Evolutionary conservation across 1,140 invertebrate genomes (phyloP), one percentile per base, ranked within the genome.

Genomic region (Papilio machaon): DNA sequence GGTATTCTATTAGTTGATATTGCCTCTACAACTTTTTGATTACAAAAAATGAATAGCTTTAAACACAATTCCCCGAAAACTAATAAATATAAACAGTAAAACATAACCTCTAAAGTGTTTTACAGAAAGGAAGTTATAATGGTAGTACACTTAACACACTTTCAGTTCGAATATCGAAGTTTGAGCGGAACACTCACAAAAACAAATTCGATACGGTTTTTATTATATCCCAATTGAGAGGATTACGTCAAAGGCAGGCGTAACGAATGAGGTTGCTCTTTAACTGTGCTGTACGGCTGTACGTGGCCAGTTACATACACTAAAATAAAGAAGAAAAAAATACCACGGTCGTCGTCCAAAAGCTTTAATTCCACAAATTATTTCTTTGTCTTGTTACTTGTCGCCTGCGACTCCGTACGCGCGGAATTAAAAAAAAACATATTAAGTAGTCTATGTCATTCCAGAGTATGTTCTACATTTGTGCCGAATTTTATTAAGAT

Each of bases 141-240:
- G 15, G 46, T 74, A 43, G 15, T 43, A 73, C 38, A 74, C 73
- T 74, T 74, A 74, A 74, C 73, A 75, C 47, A 75, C 73, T 75
- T 75, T 75, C 73, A 23, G 73, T 75, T 75, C 1, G 43, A 23
- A 49, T 19, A 75, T 38, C 47, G 43, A 75, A 75, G 15, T 75
- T 43, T 47, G 73, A 75, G 23, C 73, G 46, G 43, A 75, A 47
- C 73, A 75, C 73, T 75, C 73, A 75, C 46, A 49, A 75, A 75
- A 75, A 75, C 73, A 75, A 75, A 75, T 75, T 49, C 46, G 73
- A 75, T 49, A 75, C 73, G 46, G 73, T 47, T 46, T 75, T 75
- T 75, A 75, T 75, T 75, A 75, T 49, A 49, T 75, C 43, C 73
- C 38, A 75, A 75, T 75, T 46, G 73, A 75, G 73, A 49, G 43